Base-by-base conservation (phyloP, 1,140 invertebrate genomes). In the Danaus plexippus region DNA sequence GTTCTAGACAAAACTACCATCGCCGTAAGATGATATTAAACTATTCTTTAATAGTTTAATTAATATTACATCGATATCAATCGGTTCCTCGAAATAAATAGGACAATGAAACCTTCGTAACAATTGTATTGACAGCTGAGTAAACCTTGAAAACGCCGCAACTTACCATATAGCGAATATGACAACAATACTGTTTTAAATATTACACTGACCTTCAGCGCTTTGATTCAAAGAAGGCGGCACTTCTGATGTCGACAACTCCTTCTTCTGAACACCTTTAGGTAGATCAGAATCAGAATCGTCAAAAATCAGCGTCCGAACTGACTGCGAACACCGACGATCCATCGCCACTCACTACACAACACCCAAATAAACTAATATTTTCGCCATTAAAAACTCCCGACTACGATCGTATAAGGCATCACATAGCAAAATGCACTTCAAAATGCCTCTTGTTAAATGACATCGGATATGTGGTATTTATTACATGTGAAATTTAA, bases 261-360 rank as follows among this genome's bases (percentile, higher is more conserved):
- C 79, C 66, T 82, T 86, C 54, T 79, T 87, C 80, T 73, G 80
- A 41, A 68, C 79, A 57, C 65, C 57, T 66, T 85, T 87, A 51
- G 79, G 75, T 55, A 65, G 71, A 67, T 87, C 84, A 45, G 75
- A 77, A 60, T 86, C 83, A 48, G 84, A 84, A 77, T 85, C 84
- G 52, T 88, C 85, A 70, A 87, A 88, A 73, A 83, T 73, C 57
- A 88, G 83, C 68, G 85, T 88, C 77, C 86, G 71, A 43, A 87
- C 86, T 49, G 83, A 88, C 66, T 88, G 85, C 43, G 86, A 86
- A 77, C 84, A 85, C 66, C 83, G 77, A 67, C 86, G 85, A 80
- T 85, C 83, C 81, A 87, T 87, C 67, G 66, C 75, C 68, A 73
- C 67, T 76, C 77, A 82, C 77, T 69, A 71, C 75, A 84, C 74